Evolutionary conservation across 2,888 invertebrate species (phyloP), one percentile per base, ranked within the genome.

Genomic region (Craniophora ligustri): DNA sequence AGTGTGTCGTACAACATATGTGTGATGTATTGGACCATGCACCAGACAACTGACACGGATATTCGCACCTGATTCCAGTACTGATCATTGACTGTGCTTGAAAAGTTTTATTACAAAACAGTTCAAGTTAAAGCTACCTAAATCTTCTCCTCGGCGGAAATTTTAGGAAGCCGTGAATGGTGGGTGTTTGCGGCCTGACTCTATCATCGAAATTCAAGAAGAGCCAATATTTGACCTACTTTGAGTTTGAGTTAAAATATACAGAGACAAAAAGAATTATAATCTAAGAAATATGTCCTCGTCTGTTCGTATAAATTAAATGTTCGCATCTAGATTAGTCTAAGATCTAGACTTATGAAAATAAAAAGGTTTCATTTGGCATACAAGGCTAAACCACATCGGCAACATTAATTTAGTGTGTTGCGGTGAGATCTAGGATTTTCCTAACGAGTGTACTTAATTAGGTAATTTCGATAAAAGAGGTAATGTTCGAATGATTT

Each of bases 391-490:
- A 36, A 14, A 21, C 41, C 6, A 30, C 8, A 35, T 11, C 1
- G 6, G 5, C 1, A 10, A n/a, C 23, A 40, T 68, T 40, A 36
- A 28, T 36, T 18, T 18, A 7, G 26, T n/a, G 0, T 28, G 8
- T 54, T 63, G 70, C 36, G 57, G 70, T 69, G 16, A 21, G 19
- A 34, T 23, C 16, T 18, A 36, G 14, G 8, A 13, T 44, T 69
- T 63, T 63, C 58, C 57, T 7, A 64, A 69, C 38, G 14, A 18
- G 26, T 11, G 16, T 36, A 28, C 13, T 6, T 59, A 47, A 32
- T 34, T 32, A 40, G 21, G 21, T 67, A 21, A 10, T 23, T 23
- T 23, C 10, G 23, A 10, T 21, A 21, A 21, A 10, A 10, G 23
- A 23, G 3, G 2, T 23, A n/a, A n/a, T n/a, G n/a, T n/a, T n/a